Base-by-base conservation (phyloP, 2,113 vertebrate genomes). In the Sarotherodon lohbergeri region DNA sequence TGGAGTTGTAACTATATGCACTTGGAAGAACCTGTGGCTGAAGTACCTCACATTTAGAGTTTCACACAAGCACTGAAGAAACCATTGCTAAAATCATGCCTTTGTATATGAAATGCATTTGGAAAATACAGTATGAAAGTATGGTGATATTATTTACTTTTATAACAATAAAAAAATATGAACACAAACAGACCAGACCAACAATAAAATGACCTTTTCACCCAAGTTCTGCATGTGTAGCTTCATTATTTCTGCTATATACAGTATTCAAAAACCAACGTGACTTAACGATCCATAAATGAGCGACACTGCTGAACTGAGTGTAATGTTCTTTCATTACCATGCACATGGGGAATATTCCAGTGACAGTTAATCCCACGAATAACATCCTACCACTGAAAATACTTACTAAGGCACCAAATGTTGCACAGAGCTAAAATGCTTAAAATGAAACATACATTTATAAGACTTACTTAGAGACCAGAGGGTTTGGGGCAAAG, bases 171-270 rank as follows among this genome's bases (percentile, higher is more conserved):
- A 71, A 68, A 36, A 41, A 68, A 24, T 68, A 22, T 68, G 36
- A 68, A 41, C 0, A 0, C 5, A 0, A 27, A 46, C 68, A 48
- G 41, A 73, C 22, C 24, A 19, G 17, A 19, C 3, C 43, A 78
- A 78, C 43, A 78, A 78, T 78, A 50, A 78, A 78, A 1, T 13
- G 46, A n/a, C 43, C 27, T 17, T 78, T 78, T 52, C 48, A 32
- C 10, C 3, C 1, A 52, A 19, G 46, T 52, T 50, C 27, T 78
- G 73, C 46, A 78, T 78, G 71, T 32, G 24, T 78, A 78, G 71
- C 24, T 78, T 78, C 46, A n/a, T 50, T 78, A 78, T 52, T 32
- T 50, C 9, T 32, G 24, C 16, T 29, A 12, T 76, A 19, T 7
- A 50, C 43, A 32, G 43, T 7, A 6, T 29, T 78, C 46, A 1